Evolutionary conservation across 2,888 invertebrate species (phyloP), one percentile per base, ranked within the genome.

Genomic region (Apodemia zela): DNA sequence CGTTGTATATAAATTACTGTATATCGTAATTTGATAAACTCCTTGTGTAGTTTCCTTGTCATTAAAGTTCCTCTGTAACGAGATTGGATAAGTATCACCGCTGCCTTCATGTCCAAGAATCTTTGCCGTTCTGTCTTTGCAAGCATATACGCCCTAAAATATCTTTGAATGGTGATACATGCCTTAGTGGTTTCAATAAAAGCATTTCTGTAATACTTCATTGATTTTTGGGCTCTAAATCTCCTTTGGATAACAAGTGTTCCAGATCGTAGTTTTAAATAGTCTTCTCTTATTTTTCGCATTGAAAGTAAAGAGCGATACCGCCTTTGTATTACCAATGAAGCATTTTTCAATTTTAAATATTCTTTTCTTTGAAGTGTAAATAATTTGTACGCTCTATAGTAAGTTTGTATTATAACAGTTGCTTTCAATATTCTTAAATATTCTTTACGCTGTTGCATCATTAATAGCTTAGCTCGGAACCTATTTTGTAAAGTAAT

Each of bases 341-440:
- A 67, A 0, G 84, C 69, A 3, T 68, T 61, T 69, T 79, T 88
- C 25, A 82, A 65, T 61, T 76, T 64, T 33, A 87, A 68, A 71
- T 82, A 93, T 18, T 75, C 65, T 54, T 75, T 68, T 51, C 84
- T 79, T 66, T 82, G 75, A 33, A 69, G 71, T 63, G 71, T 81
- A 67, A 75, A 85, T 33, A 68, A 61, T 62, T 70, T 68, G 65
- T 75, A 78, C 0, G 82, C 79, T 73, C 79, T 82, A 67, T 85
- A 93, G 58, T 72, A 74, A 64, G 73, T 78, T 73, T 94, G 93
- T 58, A 94, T 85, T 8, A 71, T 63, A 25, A 79, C 68, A 59
- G 79, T 81, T 0, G 92, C 80, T 60, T 76, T 77, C 68, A 82
- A 78, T 42, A 82, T 73, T 17, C 71, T 71, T 13, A 84, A 65